Evolutionary conservation across 2,888 invertebrate species (phyloP), one percentile per base, ranked within the genome.

Genomic region (Dexiosoma caninum): DNA sequence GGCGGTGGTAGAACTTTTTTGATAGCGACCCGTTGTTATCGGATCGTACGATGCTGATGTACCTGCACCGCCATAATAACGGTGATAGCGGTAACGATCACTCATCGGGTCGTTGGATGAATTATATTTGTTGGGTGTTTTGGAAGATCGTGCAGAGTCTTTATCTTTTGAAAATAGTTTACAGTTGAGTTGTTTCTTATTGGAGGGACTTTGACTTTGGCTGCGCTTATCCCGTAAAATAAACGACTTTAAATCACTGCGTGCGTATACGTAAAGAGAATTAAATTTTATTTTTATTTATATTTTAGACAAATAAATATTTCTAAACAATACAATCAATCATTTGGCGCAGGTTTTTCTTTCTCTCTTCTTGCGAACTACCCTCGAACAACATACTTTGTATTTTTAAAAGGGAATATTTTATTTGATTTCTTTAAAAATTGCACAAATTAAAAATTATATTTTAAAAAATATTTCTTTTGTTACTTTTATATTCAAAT

Each of bases 1-100:
- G 32, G 89, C 86, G 27, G 85, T 83, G 12, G 87, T 87, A 16
- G 87, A 84, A 74, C 86, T 87, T 84, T 89, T 88, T 62, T 89
- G 88, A 66, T 89, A 89, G 75, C 88, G 88, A 44, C 88, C 86
- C 12, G 75, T 59, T 10, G 57, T 37, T 9, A 75, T 12, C 14
- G 76, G 72, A 21, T 78, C 81, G 32, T 77, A 77, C 55, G 67
- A 79, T 1, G 70, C 35, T 35, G 76, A 42, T 9, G 75, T 60
- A 16, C 86, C 81, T 30, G 86, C 85, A 74, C 86, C 86, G 40
- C 87, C 87, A 86, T 88, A 88, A 80, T 87, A 88, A 84, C 89
- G 89, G 44, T 81, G 55, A 59, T 81, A 81, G 84, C 90, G 87
- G 79, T 89, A 87, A 42, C 89, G 90, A 85, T 88, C 88, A 83